Percentiles rank a stretch among this genome's conserved stretches.
Evolutionary conservation across 2,113 vertebrate species (phyloP).

Genomic region (Notarius lentiginosus): DNA sequence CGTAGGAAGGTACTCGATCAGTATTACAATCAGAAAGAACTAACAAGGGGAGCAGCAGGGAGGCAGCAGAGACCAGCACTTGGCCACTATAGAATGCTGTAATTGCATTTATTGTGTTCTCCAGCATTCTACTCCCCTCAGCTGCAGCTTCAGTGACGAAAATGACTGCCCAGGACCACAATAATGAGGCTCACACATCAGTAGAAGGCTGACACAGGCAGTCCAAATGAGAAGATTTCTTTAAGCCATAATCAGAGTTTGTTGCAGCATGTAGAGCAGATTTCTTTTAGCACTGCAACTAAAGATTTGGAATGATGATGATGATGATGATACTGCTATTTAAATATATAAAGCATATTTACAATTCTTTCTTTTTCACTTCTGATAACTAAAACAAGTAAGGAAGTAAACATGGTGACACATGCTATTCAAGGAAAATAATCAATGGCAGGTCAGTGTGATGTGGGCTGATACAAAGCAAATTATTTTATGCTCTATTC

Average conservation of each 20-base stretch:
- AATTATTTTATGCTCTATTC: neutral
- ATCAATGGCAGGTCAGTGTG: neutral
- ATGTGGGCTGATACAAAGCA: neutral
- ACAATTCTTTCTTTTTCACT: neutral
- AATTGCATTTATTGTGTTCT: constrained; percentile 32
- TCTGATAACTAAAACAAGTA: neutral
- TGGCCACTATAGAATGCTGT: neutral
- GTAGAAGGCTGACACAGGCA: neutral
- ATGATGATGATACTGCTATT: neutral
- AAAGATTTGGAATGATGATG: neutral
- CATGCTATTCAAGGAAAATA: neutral
- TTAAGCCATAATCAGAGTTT: constrained; percentile 1
- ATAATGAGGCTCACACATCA: constrained; percentile 18
- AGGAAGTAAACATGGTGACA: neutral
- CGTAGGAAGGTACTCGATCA: constrained; percentile 21
- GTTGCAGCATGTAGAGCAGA: neutral
- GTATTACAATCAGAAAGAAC: constrained; percentile 32
- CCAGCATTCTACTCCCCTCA: constrained; percentile 2
- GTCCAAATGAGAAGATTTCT: constrained; percentile 12
- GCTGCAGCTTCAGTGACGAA: neutral
- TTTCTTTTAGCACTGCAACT: neutral
- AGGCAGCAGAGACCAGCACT: constrained; percentile 40
- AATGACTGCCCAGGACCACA: constrained; percentile 1
- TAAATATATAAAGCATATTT: neutral
- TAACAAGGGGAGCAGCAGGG: constrained; percentile 42